Percentiles rank a stretch among this genome's conserved stretches.
Evolutionary conservation across 2,888 invertebrate species (phyloP).

Genomic region (Pristionchus fissidentatus): DNA sequence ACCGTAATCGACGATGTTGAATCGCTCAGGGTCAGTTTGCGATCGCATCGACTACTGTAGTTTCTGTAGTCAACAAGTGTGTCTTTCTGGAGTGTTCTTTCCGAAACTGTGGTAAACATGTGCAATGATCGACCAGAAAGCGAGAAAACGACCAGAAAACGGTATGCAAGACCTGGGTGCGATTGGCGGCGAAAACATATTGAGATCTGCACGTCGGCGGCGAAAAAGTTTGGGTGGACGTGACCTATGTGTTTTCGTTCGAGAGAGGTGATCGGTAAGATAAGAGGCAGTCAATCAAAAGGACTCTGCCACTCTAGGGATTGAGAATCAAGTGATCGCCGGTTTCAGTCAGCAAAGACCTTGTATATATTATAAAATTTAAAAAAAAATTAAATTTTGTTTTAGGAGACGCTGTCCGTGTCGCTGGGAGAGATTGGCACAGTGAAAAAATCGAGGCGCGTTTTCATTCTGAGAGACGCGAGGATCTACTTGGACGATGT

Average conservation of each 20-base stretch:
- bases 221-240: neutral
- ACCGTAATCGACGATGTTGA: slow-evolving; percentile 45
- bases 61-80: slow-evolving; percentile 2
- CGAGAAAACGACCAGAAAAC: neutral
- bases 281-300: slow-evolving; percentile 2
- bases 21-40: slow-evolving; percentile 33
- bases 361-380: neutral
- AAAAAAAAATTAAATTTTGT: neutral
- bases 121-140: neutral
- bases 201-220: too few species aligned
- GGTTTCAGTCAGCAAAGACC: neutral
- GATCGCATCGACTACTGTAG: too few species aligned
- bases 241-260: neutral
- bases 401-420: slow-evolving; percentile 38
- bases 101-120: neutral
- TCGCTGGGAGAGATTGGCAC: neutral
- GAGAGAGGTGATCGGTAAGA: slow-evolving; percentile 2
- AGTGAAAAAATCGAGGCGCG: slow-evolving; percentile 28
- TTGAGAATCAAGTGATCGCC: neutral
- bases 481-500: slow-evolving; percentile 46
- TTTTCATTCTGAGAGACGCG: slow-evolving; percentile 38
- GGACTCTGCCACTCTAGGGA: slow-evolving; percentile 6
- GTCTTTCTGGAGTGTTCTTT: too few species aligned
- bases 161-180: too few species aligned
- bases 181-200: too few species aligned